Conservation (phyloP, 2,797 vertebrate genomes). For the Sebastes trivittatus region DNA sequence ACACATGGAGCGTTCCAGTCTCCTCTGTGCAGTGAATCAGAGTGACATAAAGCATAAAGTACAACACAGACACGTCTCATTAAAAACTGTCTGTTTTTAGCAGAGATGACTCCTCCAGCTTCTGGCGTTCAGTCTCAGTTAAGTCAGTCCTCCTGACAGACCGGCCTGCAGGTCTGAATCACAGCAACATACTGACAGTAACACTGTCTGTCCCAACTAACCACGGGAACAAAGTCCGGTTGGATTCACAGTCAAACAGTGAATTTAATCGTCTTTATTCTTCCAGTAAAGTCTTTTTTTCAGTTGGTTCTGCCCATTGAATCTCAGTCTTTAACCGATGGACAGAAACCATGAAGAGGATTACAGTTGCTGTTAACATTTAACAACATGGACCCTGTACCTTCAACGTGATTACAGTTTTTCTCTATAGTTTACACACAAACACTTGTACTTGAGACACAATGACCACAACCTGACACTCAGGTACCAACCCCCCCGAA, state of each 20-base stretch:
- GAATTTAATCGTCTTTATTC: not conserved
- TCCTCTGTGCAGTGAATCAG: not conserved
- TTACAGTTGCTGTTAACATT: no score
- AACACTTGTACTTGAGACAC: no score
- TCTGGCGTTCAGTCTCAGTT: conserved; percentile 8
- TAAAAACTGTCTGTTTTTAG: conserved; percentile 10
- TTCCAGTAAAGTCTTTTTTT: not conserved
- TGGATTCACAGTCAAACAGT: not conserved
- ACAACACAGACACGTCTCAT: conserved; percentile 7
- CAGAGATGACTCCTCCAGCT: conserved; percentile 15
- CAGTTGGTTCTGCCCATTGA: not conserved
- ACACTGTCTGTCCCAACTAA: not conserved
- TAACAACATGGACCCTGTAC: no score
- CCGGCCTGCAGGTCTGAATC: conserved; percentile 1
- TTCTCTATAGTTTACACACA: no score
- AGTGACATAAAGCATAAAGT: not conserved
- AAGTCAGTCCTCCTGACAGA: conserved; percentile 19
- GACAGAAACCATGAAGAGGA: not conserved
- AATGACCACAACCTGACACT: no score
- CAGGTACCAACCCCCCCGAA: no score
- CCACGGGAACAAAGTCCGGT: not conserved
- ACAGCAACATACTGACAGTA: not conserved
- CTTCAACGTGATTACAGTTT: no score
- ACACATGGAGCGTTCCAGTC: not conserved
- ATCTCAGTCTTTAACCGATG: not conserved